Evolutionary conservation across 1,140 invertebrate species (phyloP).

Genomic region (Steinernema khuongi): DNA sequence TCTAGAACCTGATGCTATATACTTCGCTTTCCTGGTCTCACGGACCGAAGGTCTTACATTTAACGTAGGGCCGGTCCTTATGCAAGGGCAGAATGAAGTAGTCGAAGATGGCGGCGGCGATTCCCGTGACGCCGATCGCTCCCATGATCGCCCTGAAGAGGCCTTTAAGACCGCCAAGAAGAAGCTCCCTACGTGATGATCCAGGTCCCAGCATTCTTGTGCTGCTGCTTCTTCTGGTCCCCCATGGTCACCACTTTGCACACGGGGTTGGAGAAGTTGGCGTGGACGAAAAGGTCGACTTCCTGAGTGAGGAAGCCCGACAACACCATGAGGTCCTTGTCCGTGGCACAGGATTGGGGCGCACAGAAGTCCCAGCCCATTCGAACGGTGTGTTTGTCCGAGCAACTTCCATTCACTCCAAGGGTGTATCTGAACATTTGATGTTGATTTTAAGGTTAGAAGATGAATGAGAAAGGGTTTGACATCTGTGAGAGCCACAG

Average conservation of each 20-base stretch:
- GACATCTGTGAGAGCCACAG: too few species aligned
- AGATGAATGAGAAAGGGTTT: too few species aligned
- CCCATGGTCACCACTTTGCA: not conserved
- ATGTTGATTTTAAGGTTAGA: too few species aligned
- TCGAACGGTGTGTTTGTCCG: not conserved
- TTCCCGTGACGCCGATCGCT: not conserved
- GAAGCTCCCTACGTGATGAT: not conserved
- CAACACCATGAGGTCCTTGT: conserved; percentile 10
- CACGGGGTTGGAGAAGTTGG: not conserved
- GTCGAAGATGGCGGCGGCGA: not conserved
- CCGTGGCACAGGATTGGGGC: not conserved
- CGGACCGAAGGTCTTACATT: not conserved
- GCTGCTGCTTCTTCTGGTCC: not conserved
- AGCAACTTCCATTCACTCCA: not conserved
- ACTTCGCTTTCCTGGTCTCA: too few species aligned
- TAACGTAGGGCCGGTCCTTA: not conserved
- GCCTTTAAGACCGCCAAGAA: not conserved
- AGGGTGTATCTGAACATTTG: not conserved
- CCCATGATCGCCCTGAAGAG: not conserved
- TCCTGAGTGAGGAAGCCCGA: too few species aligned
- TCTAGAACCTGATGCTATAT: too few species aligned
- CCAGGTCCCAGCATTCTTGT: not conserved
- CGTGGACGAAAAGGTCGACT: not conserved
- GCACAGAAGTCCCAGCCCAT: not conserved
- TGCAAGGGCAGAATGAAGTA: not conserved